Evolutionary conservation across 2,113 vertebrate genomes (phyloP).

Genomic region (Brachypteracias leptosomus): DNA sequence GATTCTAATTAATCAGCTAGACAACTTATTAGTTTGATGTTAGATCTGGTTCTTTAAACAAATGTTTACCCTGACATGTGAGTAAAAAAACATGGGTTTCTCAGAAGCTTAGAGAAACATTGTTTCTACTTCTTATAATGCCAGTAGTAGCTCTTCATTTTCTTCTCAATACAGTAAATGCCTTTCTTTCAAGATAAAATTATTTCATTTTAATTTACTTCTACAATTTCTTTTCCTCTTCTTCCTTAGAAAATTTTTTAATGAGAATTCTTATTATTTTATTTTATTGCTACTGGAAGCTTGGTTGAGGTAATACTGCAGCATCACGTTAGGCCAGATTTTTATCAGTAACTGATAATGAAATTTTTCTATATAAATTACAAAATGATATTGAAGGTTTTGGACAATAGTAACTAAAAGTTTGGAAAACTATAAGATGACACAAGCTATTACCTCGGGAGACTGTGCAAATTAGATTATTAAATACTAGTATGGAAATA

Average conservation of each 20-base stretch:
- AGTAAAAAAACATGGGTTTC: slow-evolving; percentile 11
- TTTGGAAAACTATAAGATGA: not conserved
- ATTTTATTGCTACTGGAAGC: not conserved
- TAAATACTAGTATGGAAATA: not conserved
- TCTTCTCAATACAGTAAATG: not conserved
- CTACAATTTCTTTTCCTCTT: not conserved
- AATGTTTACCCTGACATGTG: slow-evolving; percentile 11
- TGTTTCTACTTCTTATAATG: not conserved
- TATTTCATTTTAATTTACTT: not conserved
- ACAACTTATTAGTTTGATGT: slow-evolving; percentile 41
- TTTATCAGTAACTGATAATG: not conserved
- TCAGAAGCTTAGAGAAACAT: not conserved
- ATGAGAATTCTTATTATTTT: not conserved
- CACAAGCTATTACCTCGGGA: not conserved
- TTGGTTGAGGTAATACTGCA: not conserved
- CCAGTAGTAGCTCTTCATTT: not conserved
- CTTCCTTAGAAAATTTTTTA: not conserved
- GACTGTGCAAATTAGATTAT: not conserved
- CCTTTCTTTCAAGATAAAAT: not conserved
- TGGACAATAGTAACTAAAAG: not conserved
- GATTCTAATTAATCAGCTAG: slow-evolving; percentile 12
- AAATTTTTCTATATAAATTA: not conserved
- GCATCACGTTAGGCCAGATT: not conserved
- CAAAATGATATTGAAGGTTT: not conserved
- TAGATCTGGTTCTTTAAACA: slow-evolving; percentile 2